These are phyloP conservation scores for Drosophila erecta DNA, from an alignment of 1,140 invertebrate genomes.

Conservation along the genomic window DNA sequence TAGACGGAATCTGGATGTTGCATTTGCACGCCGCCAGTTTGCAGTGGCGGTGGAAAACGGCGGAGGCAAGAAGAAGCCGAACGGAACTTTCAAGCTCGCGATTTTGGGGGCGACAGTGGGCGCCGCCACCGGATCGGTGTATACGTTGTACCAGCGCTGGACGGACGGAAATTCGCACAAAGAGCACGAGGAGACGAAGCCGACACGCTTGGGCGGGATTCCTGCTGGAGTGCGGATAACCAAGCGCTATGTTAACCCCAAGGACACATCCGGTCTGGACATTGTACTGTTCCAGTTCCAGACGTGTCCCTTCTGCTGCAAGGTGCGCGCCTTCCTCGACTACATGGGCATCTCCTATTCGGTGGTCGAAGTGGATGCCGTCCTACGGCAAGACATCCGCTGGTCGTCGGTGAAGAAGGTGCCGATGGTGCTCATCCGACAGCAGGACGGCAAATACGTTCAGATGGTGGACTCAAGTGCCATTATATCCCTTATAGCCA, in stretches of 20 bases:
- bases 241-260: slow-evolving; percentile 87
- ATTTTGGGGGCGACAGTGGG: slow-evolving; percentile 86
- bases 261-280: slow-evolving; percentile 91
- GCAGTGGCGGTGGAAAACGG: slow-evolving; percentile 21
- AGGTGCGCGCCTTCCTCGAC: slow-evolving; percentile 97
- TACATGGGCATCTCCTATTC: slow-evolving; percentile 97
- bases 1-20: slow-evolving; percentile 12
- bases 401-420: slow-evolving; percentile 99
- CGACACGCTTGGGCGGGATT: slow-evolving; percentile 85
- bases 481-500: slow-evolving; percentile 95
- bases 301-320: slow-evolving; percentile 99
- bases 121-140: slow-evolving; percentile 78
- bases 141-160: slow-evolving; percentile 68
- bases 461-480: slow-evolving; percentile 97
- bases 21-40: slow-evolving; percentile 46
- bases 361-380: slow-evolving; percentile 94
- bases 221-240: slow-evolving; percentile 85
- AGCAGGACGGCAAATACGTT: slow-evolving; percentile 89
- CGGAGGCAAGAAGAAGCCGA: slow-evolving; percentile 27
- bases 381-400: slow-evolving; percentile 94
- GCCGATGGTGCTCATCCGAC: slow-evolving; percentile 94
- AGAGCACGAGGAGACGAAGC: slow-evolving; percentile 76
- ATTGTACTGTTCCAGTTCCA: slow-evolving; percentile 97
- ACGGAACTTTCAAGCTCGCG: slow-evolving; percentile 85
- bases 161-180: slow-evolving; percentile 68